Conservation (phyloP, 2,113 vertebrate genomes). For the Heloderma charlesbogerti region DNA sequence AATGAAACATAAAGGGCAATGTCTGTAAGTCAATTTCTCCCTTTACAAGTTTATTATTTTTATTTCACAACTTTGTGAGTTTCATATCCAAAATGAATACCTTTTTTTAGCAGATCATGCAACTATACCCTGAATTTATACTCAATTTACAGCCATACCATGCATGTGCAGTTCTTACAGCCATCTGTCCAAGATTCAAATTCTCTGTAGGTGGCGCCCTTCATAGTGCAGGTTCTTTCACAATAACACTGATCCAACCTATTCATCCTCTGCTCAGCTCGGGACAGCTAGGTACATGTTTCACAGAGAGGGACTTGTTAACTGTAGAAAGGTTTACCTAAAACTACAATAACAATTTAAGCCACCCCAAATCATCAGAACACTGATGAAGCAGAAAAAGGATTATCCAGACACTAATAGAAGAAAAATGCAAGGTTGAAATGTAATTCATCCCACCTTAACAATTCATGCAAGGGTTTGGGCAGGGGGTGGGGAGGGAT, state of each 20-base stretch:
- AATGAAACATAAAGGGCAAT: not conserved
- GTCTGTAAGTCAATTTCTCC: not conserved
- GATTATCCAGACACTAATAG: not conserved
- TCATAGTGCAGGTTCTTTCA: constrained; percentile 95
- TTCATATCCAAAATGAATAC: not conserved
- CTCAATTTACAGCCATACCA: constrained; percentile 80
- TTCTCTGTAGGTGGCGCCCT: constrained; percentile 92
- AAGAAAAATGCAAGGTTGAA: not conserved
- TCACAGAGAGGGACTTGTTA: constrained; percentile 52
- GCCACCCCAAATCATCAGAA: not conserved
- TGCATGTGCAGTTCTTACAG: constrained; percentile 98
- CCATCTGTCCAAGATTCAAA: constrained; percentile 95
- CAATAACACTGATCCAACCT: constrained; percentile 97
- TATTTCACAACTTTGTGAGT: not conserved
- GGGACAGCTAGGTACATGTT: constrained; percentile 86
- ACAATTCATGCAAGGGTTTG: not conserved
- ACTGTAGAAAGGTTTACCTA: constrained; percentile 30
- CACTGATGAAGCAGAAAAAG: not conserved
- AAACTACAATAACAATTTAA: constrained; percentile 19
- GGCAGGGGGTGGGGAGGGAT: not conserved
- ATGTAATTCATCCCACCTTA: not conserved
- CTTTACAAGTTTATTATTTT: not conserved
- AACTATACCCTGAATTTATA: not conserved
- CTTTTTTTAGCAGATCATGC: not conserved
- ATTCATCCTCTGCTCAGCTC: constrained; percentile 97